A percentile compares a stretch with the other conserved stretches of the same genome.
These are phyloP conservation scores for Tridacna gigas DNA, from an alignment of 2,888 invertebrate genomes.

Conservation along the genomic window DNA sequence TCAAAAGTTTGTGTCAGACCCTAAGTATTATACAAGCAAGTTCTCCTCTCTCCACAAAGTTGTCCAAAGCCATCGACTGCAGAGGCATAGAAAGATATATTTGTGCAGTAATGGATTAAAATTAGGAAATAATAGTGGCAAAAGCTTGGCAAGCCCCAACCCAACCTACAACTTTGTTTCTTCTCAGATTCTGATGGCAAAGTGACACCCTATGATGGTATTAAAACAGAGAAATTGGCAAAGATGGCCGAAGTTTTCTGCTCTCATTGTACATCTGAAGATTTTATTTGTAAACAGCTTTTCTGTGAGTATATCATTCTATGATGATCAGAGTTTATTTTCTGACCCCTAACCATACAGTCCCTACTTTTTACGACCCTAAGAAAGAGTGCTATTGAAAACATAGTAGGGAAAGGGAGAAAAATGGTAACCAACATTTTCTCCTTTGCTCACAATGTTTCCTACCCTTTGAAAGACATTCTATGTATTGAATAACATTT, in stretches of 20 bases:
- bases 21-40: neutral
- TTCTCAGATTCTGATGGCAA: slow-evolving; percentile 40
- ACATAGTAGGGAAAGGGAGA: no score
- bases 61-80: neutral
- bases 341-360: no score
- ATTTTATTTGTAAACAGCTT: slow-evolving; percentile 35
- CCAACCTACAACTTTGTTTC: neutral
- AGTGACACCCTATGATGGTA: slow-evolving; percentile 39
- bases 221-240: slow-evolving; percentile 32
- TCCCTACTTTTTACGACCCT: no score
- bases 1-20: no score
- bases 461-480: no score
- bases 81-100: no score
- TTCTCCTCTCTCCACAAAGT: neutral
- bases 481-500: no score
- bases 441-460: no score
- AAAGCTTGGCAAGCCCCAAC: no score
- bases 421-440: no score
- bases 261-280: slow-evolving; percentile 35
- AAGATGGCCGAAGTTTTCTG: slow-evolving; percentile 53
- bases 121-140: neutral
- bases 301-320: slow-evolving; percentile 49
- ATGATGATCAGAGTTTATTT: no score
- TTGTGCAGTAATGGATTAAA: neutral
- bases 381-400: no score